A percentile compares a stretch with the other conserved stretches of the same genome.
Evolutionary conservation across 2,797 vertebrate genomes (phyloP).

Genomic region (Labeo calbasu): DNA sequence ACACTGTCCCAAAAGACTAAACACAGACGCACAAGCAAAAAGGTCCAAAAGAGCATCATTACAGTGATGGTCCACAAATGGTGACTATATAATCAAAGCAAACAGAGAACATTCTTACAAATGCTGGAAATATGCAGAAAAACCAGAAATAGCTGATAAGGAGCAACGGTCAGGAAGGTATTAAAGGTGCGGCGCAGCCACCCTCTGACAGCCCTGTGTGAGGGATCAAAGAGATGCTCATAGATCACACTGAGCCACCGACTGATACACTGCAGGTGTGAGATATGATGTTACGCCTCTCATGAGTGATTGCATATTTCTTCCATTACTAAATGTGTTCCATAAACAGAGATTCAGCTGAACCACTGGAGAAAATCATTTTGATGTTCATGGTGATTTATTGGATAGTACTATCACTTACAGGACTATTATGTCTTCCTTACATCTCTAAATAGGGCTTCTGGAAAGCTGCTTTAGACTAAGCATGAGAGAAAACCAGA

Average conservation of each 20-base stretch:
- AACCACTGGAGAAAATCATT: background rate
- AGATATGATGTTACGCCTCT: conserved; percentile 17
- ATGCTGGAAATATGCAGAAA: conserved; percentile 48
- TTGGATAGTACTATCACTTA: background rate
- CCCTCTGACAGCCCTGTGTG: conserved; percentile 4
- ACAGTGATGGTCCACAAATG: background rate
- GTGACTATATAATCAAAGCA: background rate
- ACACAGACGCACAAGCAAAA: background rate
- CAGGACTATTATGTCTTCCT: background rate
- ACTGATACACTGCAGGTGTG: conserved; percentile 27
- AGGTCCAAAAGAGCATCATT: background rate
- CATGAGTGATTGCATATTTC: background rate
- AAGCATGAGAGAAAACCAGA: background rate
- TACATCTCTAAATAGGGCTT: background rate
- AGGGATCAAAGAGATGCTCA: conserved; percentile 40
- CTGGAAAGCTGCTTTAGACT: background rate
- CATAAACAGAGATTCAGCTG: conserved; percentile 3
- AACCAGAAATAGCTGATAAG: background rate
- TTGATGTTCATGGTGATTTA: conserved; percentile 14
- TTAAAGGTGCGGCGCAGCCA: conserved; percentile 14
- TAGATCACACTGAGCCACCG: conserved; percentile 11
- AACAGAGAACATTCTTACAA: conserved; percentile 21
- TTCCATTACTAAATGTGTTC: conserved; percentile 27
- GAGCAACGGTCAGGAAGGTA: conserved; percentile 3
- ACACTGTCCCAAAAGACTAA: background rate